Conservation (phyloP, 2,797 vertebrate species). For the Numenius phaeopus region DNA sequence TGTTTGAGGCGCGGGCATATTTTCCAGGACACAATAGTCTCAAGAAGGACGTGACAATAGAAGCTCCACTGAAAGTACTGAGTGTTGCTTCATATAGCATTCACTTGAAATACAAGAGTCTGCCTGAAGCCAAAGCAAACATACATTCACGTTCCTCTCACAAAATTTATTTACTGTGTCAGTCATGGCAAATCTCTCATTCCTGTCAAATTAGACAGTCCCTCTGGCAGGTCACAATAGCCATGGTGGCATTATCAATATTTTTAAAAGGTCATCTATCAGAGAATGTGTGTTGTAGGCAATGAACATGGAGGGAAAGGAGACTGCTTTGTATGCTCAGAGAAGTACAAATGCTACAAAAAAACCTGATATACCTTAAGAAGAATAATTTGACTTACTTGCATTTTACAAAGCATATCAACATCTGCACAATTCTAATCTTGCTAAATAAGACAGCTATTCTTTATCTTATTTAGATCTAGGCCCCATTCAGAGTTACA, state of each 20-base stretch:
- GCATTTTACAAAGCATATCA: background rate
- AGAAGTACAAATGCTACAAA: background rate
- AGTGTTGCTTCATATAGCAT: background rate
- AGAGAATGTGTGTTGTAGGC: background rate
- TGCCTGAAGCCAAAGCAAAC: constrained; percentile 41
- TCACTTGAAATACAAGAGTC: background rate
- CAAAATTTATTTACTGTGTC: constrained; percentile 49
- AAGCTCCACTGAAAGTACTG: background rate
- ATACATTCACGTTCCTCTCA: background rate
- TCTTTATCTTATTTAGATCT: background rate
- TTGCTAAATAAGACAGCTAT: background rate
- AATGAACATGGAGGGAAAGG: constrained; percentile 21
- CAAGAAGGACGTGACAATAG: background rate
- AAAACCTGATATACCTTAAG: background rate
- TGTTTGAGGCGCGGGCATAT: background rate
- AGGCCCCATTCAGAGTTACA: background rate
- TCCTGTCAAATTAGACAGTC: constrained; percentile 53
- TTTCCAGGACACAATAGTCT: background rate
- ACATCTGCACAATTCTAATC: background rate
- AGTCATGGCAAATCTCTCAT: constrained; percentile 50
- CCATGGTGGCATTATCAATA: constrained; percentile 60
- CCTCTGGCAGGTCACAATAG: constrained; percentile 40
- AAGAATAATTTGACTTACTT: background rate
- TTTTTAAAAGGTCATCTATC: constrained; percentile 71
- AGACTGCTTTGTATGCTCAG: background rate